Evolutionary conservation across 2,888 invertebrate genomes (phyloP), one percentile per base, ranked within the genome.

Genomic region (Ryuthela nishihirai): DNA sequence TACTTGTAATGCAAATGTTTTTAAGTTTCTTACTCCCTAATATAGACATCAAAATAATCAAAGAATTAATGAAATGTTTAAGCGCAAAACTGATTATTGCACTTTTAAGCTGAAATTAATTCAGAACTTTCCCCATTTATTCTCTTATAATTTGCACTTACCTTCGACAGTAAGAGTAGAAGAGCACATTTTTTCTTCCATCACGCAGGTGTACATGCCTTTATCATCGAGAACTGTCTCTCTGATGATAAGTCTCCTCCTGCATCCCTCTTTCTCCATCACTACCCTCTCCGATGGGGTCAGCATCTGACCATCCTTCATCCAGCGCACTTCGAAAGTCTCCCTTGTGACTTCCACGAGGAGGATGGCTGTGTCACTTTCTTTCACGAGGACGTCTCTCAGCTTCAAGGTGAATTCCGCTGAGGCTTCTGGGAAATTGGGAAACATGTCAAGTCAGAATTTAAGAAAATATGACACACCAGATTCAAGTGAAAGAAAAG

Each of bases 141-240:
- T n/a, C n/a, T n/a, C n/a, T n/a, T n/a, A n/a, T n/a, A n/a, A n/a
- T n/a, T 23, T 15, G 1, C 12, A 36, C 62, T 65, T 62, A 74
- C 73, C 71, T 67, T 70, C 71, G 43, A 73, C 72, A 26, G 65
- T 71, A 40, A 74, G 68, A 6, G 63, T 67, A 38, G 73, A 72
- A 2, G 70, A 67, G 9, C 69, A 69, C 47, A 70, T 69, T 34
- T 70, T 69, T 49, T 72, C 71, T 47, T 70, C 69, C 24, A 72
- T 70, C 35, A 73, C 64, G n/a, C 68, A 65, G 18, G 71, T 70
- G 65, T 73, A 74, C 49, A 69, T 66, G 44, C 72, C 74, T 60
- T 72, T 70, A 65, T 75, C 75, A 21, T 71, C 69, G 15, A 70
- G 52, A 4, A 43, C 47, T 1, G 64, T 63, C 12, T 68, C 65